phyloP scores from a whole-genome alignment of 2,797 vertebrate genomes.

The Oophaga sylvatica region DNA sequence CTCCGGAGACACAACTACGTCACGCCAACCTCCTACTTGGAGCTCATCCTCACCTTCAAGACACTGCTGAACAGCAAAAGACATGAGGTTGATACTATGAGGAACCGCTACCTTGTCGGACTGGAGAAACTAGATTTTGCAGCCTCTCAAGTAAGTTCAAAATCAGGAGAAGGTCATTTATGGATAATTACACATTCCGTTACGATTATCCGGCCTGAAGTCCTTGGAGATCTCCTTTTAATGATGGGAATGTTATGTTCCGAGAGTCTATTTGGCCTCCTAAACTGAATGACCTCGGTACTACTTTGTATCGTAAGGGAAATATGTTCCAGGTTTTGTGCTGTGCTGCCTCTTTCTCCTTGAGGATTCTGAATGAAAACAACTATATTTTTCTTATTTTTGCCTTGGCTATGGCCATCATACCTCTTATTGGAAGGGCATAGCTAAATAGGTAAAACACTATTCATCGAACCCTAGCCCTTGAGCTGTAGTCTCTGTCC shows the following conservation, averaged over 20 bases:
- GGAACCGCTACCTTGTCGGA: slow-evolving; percentile 84
- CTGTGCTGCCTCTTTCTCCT: not conserved
- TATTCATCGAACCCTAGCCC: too few species aligned
- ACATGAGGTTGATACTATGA: slow-evolving; percentile 82
- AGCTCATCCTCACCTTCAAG: slow-evolving; percentile 93
- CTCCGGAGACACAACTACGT: slow-evolving; percentile 91
- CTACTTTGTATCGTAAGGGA: not conserved
- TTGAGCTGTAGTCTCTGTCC: too few species aligned
- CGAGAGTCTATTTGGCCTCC: not conserved
- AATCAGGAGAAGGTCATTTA: not conserved
- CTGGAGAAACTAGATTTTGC: slow-evolving; percentile 92
- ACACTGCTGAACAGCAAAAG: slow-evolving; percentile 83
- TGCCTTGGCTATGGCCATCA: too few species aligned
- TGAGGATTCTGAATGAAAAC: too few species aligned
- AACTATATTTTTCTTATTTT: too few species aligned
- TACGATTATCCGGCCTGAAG: too few species aligned
- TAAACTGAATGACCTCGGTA: not conserved
- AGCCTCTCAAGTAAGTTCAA: slow-evolving; percentile 82
- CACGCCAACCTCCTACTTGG: slow-evolving; percentile 91
- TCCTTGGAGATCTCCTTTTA: too few species aligned
- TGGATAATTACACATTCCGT: too few species aligned
- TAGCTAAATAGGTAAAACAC: too few species aligned
- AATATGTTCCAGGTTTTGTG: not conserved
- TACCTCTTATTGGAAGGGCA: too few species aligned
- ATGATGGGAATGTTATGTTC: too few species aligned